Evolutionary conservation across 2,888 invertebrate species (phyloP).

Genomic region (Conus canariensis): DNA sequence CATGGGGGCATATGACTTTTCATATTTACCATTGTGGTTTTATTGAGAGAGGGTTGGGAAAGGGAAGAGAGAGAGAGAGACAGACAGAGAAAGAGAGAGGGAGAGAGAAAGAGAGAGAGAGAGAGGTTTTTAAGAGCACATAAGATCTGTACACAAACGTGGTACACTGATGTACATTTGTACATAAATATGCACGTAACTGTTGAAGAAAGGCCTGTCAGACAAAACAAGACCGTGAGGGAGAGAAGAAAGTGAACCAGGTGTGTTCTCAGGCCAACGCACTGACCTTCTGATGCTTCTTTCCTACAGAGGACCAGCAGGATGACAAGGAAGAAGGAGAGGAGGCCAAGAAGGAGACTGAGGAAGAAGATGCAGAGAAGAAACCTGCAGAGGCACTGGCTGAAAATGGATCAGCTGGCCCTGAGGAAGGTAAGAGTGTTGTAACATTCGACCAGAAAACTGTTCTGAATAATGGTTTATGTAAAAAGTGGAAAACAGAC

Average conservation of each 20-base stretch:
- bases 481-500: too few species aligned
- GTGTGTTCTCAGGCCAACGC: not conserved
- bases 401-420: slow-evolving; percentile 13
- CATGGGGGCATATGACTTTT: not conserved
- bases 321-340: slow-evolving; percentile 31
- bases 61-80: not conserved
- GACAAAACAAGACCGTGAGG: not conserved
- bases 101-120: too few species aligned
- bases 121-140: too few species aligned
- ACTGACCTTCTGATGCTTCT: not conserved
- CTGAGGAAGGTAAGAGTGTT: not conserved
- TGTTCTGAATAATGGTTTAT: too few species aligned
- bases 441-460: too few species aligned
- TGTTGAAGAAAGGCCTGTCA: not conserved
- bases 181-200: not conserved
- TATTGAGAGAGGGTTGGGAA: not conserved
- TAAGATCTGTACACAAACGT: too few species aligned
- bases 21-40: not conserved
- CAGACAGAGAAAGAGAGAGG: too few species aligned
- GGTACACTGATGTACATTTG: not conserved
- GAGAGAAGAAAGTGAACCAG: not conserved
- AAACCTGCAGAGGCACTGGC: not conserved
- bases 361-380: not conserved
- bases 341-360: slow-evolving; percentile 40
- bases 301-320: not conserved